These are phyloP conservation scores for Apodemus speciosus DNA, from an alignment of 2,113 vertebrate species.

Conservation along the genomic window DNA sequence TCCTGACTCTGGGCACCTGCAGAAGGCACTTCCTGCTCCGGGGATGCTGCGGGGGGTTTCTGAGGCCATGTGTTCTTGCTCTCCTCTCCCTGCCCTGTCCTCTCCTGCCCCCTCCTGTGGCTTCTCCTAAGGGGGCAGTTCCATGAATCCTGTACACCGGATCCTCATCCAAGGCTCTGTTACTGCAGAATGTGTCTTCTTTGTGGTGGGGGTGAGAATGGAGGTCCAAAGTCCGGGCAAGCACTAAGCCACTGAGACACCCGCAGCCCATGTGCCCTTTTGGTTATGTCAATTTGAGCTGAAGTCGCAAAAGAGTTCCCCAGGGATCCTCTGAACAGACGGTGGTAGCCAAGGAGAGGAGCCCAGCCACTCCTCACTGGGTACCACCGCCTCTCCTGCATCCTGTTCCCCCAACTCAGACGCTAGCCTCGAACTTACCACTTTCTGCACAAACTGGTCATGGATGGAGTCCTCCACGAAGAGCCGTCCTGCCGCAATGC, in stretches of 20 bases:
- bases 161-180: neutral
- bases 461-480: conserved; percentile 91
- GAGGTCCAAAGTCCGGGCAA: neutral
- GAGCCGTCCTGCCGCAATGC: conserved; percentile 91
- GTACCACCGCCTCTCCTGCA: neutral
- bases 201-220: neutral
- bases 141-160: neutral
- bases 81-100: neutral
- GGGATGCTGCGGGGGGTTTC: neutral
- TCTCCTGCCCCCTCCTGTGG: neutral
- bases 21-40: neutral
- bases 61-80: neutral
- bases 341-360: neutral
- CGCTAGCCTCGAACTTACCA: conserved; percentile 82
- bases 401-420: neutral
- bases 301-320: neutral
- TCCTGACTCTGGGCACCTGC: neutral
- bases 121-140: neutral
- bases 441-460: conserved; percentile 88
- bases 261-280: neutral
- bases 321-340: neutral
- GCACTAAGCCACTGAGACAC: neutral
- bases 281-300: neutral
- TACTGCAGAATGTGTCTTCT: neutral
- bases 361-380: neutral